phyloP scores from a whole-genome alignment of 2,888 invertebrate species.

The Agonopterix subpropinquella region DNA sequence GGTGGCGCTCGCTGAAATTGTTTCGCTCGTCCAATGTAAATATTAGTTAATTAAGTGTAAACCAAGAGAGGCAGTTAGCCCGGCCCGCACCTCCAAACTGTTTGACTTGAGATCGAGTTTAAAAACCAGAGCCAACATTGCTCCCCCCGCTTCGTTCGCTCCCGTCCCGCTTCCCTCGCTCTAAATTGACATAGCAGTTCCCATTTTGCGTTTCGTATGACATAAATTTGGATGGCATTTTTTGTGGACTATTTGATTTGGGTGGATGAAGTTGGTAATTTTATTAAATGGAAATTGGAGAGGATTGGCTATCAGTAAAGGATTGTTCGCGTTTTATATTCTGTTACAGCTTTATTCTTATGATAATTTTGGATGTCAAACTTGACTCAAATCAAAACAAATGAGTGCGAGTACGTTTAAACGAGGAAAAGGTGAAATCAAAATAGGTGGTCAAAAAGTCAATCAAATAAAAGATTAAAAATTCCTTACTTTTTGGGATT shows the following conservation, averaged over 20 bases:
- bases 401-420: too few species aligned
- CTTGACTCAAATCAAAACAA: too few species aligned
- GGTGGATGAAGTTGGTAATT: too few species aligned
- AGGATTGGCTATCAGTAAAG: too few species aligned
- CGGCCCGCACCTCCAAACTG: constrained; percentile 17
- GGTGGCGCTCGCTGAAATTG: constrained; percentile 60
- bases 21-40: constrained; percentile 63
- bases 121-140: constrained; percentile 1
- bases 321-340: too few species aligned
- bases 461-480: too few species aligned
- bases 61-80: constrained; percentile 40
- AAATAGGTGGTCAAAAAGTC: too few species aligned
- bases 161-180: neutral
- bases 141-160: neutral
- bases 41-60: constrained; percentile 74
- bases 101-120: constrained; percentile 8
- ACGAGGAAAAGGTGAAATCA: too few species aligned
- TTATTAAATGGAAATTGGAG: too few species aligned
- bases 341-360: neutral
- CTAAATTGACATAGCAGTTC: constrained; percentile 1
- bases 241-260: too few species aligned
- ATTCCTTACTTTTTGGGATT: too few species aligned
- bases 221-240: neutral
- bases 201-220: constrained; percentile 1
- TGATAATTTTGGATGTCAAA: too few species aligned